Conservation (phyloP, 2,113 vertebrate genomes). For the Trachemys scripta region DNA sequence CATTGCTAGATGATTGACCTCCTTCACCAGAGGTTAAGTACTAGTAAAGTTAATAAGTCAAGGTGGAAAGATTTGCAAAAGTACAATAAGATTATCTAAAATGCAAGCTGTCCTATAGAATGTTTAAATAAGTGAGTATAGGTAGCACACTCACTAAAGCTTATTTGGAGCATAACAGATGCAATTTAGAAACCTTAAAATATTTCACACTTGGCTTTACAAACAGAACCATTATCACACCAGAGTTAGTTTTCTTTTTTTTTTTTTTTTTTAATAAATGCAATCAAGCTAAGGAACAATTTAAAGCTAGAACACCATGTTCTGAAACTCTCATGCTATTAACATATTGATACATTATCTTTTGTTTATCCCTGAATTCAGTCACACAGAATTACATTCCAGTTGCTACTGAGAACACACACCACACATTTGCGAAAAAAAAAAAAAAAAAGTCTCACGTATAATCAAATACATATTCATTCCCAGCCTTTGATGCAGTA, state of each 20-base stretch:
- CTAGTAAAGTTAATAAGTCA: rapidly evolving
- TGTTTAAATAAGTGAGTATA: background rate
- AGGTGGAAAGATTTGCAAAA: background rate
- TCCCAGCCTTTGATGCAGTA: background rate
- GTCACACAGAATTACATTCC: background rate
- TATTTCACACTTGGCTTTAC: constrained; percentile 53
- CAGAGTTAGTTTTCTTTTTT: constrained; percentile 49
- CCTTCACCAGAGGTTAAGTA: background rate
- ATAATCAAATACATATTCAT: background rate
- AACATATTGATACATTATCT: constrained; percentile 36
- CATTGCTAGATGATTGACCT: background rate
- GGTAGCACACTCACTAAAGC: background rate
- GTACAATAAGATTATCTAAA: rapidly evolving
- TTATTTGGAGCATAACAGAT: background rate
- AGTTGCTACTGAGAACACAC: background rate
- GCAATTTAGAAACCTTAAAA: constrained; percentile 40
- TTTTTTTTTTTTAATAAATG: constrained; percentile 54
- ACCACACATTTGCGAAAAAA: background rate
- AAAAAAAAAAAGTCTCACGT: background rate
- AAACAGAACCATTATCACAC: constrained; percentile 47
- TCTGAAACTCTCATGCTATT: background rate
- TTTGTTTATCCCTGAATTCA: constrained; percentile 23
- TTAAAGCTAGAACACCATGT: background rate
- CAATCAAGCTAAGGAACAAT: background rate
- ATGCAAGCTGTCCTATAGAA: background rate